Conservation (phyloP, 2,888 invertebrate genomes). For the Trichogramma dendrolimi region DNA sequence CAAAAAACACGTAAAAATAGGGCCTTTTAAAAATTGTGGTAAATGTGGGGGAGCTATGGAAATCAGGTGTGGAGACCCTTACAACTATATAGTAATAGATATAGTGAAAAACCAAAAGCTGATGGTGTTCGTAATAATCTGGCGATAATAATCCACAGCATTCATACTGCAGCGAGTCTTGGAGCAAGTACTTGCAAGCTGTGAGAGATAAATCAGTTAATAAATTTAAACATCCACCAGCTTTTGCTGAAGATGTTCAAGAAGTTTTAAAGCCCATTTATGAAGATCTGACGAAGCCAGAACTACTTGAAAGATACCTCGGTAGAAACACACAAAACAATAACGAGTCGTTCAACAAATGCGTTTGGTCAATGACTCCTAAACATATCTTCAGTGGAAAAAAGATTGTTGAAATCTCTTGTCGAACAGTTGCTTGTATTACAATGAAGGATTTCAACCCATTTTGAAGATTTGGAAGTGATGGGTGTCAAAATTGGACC, state of each 20-base stretch:
- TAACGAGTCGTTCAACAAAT: slow-evolving; percentile 30
- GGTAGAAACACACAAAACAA: slow-evolving; percentile 31
- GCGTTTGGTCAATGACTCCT: slow-evolving; percentile 30
- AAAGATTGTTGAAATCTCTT: slow-evolving; percentile 28
- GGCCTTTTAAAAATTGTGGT: too few species aligned
- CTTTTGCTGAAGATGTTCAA: slow-evolving; percentile 19
- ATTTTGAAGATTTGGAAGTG: slow-evolving; percentile 30
- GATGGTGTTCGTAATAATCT: too few species aligned
- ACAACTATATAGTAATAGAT: too few species aligned
- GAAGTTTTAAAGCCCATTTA: slow-evolving; percentile 20
- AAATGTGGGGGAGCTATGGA: too few species aligned
- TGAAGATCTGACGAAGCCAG: slow-evolving; percentile 18
- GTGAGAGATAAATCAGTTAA: too few species aligned
- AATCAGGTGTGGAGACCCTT: too few species aligned
- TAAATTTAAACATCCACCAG: slow-evolving; percentile 23
- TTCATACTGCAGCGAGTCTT: too few species aligned
- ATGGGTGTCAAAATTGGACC: too few species aligned
- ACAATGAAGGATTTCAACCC: slow-evolving; percentile 32
- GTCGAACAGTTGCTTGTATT: slow-evolving; percentile 25
- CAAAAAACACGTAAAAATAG: too few species aligned
- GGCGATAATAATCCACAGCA: too few species aligned
- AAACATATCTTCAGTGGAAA: slow-evolving; percentile 29
- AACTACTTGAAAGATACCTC: slow-evolving; percentile 27
- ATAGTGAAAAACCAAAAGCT: too few species aligned
- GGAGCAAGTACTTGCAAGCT: too few species aligned